Evolutionary conservation across 2,797 vertebrate genomes (phyloP), one percentile per base, ranked within the genome.

Genomic region (Macroramphosus scolopax): DNA sequence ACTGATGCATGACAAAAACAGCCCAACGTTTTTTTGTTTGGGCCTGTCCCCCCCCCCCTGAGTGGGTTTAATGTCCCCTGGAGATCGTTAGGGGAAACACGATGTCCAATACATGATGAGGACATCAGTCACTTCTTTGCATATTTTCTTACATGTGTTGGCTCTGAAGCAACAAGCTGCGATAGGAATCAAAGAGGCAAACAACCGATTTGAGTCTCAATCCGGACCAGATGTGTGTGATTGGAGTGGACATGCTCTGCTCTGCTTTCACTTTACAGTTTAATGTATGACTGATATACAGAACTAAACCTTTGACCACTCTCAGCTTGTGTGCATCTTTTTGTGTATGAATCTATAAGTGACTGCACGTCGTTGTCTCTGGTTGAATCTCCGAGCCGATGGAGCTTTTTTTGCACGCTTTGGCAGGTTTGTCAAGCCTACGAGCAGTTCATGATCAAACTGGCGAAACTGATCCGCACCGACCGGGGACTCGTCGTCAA

Each of bases 391-490:
- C n/a, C n/a, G n/a, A n/a, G n/a, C n/a, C n/a, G n/a, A n/a, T n/a
- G n/a, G n/a, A n/a, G n/a, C n/a, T n/a, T n/a, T n/a, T n/a, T n/a
- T n/a, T n/a, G n/a, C n/a, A n/a, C n/a, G n/a, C n/a, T 71, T 63
- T 51, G n/a, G 54, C 80, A 98, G 96, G 91, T 92, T 3, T 98
- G 96, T 72, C 87, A 68, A 36, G 93, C 94, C 7, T 98, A 98
- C 9, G 80, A 92, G 64, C 83, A 92, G 64, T 97, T 97, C 79
- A 98, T 97, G 93, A 78, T 86, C 68, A 89, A 94, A 67, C 90
- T 97, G 68, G 94, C 89, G 17, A 92, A 84, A 67, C 73, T 98
- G 72, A 92, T 98, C 55, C 90, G 92, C 16, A 71, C 78, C 26
- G 96, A 98, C 62, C 91, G 85, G 62, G 45, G 51, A 5, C 67